These are phyloP conservation scores for Himalopsyche kuldschensis DNA, from an alignment of 2,888 invertebrate genomes.

Conservation along the genomic window DNA sequence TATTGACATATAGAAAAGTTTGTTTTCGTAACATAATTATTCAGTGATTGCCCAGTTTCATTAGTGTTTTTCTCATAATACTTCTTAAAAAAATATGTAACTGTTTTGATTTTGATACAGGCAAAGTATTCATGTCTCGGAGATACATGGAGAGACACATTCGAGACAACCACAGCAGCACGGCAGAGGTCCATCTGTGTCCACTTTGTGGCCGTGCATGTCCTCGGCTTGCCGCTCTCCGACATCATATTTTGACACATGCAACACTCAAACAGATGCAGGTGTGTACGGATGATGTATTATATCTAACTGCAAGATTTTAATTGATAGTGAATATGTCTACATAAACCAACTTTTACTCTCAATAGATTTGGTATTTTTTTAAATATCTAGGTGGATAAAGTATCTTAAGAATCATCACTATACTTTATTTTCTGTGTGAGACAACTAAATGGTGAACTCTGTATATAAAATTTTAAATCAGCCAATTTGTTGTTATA, in stretches of 20 bases:
- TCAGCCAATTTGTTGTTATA: no score
- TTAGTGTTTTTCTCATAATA: background rate
- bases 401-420: no score
- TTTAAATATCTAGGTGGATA: no score
- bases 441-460: background rate
- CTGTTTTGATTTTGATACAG: constrained; percentile 41
- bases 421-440: no score
- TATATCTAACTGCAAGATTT: no score
- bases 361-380: background rate
- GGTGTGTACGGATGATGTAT: constrained; percentile 43
- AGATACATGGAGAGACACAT: constrained; percentile 60
- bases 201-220: constrained; percentile 54
- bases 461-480: no score
- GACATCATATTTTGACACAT: constrained; percentile 58
- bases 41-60: no score
- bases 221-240: constrained; percentile 47
- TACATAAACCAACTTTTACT: no score
- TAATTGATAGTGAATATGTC: no score
- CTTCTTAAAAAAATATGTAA: constrained; percentile 34
- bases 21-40: background rate
- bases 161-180: constrained; percentile 52
- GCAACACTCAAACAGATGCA: constrained; percentile 51
- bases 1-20: no score
- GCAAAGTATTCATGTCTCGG: constrained; percentile 53
- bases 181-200: constrained; percentile 48